Conservation (phyloP, 1,140 invertebrate genomes). For the Palaemon carinicauda region DNA sequence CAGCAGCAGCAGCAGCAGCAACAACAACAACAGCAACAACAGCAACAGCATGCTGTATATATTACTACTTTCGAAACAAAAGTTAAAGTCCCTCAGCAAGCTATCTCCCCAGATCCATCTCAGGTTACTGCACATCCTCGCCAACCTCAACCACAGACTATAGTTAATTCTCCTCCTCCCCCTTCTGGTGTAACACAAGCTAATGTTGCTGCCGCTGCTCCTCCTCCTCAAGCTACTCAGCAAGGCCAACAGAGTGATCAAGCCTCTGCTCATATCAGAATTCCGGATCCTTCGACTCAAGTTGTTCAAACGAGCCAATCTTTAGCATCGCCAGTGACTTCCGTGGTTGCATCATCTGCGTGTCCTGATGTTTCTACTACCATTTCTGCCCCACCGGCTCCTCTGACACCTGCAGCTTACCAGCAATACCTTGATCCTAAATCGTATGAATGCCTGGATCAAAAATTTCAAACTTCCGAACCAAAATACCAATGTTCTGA, state of each 20-base stretch:
- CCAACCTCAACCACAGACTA: conserved; percentile 4
- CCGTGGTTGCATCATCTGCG: background rate
- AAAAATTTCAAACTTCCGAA: background rate
- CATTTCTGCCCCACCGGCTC: background rate
- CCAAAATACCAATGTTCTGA: conserved; percentile 29
- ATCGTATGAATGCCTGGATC: conserved; percentile 16
- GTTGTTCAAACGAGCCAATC: conserved; percentile 32
- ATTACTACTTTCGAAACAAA: background rate
- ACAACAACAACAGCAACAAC: background rate
- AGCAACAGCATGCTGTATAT: background rate
- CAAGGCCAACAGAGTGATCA: background rate
- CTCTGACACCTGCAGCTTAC: background rate
- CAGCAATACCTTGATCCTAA: conserved; percentile 27
- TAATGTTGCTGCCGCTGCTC: too few relatives aligned
- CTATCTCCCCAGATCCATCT: background rate
- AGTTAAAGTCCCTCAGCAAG: background rate
- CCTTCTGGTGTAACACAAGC: background rate
- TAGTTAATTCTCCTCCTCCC: background rate
- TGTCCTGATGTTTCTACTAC: background rate
- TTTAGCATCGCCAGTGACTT: background rate
- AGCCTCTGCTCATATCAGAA: background rate
- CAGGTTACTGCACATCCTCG: too few relatives aligned
- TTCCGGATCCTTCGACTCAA: background rate
- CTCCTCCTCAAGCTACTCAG: background rate
- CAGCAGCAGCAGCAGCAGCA: background rate